Conservation (phyloP, 2,888 invertebrate genomes). For the Frankliniella intonsa region DNA sequence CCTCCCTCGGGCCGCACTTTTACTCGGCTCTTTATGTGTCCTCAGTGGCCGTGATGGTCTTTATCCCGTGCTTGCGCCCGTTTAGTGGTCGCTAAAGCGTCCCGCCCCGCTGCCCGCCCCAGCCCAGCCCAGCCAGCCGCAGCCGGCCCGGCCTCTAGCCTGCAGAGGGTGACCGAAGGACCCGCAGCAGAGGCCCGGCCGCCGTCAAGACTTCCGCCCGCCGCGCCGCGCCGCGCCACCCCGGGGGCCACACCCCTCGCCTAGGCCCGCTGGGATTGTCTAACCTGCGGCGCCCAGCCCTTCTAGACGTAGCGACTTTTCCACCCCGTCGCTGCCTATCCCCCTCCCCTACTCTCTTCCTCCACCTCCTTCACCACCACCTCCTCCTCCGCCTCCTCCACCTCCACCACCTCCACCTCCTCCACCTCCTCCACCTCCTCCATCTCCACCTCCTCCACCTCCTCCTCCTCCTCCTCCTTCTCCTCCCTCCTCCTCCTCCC, state of each 20-base stretch:
- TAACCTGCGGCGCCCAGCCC: too few species aligned
- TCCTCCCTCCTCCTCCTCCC: background rate
- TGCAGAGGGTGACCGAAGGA: too few species aligned
- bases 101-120: too few species aligned
- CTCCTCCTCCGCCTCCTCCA: too few species aligned
- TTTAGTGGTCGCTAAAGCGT: background rate
- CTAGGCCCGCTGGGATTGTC: background rate
- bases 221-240: background rate
- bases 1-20: background rate
- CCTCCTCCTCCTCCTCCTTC: background rate
- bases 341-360: too few species aligned
- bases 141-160: too few species aligned
- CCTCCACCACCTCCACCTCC: too few species aligned
- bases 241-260: background rate
- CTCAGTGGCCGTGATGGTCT: slow-evolving; percentile 5
- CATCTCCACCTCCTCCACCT: background rate
- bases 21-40: background rate
- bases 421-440: too few species aligned
- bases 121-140: too few species aligned
- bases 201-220: background rate
- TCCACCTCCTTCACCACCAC: too few species aligned
- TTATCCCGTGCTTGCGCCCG: slow-evolving; percentile 1
- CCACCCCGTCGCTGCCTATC: too few species aligned
- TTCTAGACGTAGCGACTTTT: too few species aligned
- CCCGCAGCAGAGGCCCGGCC: background rate